Base-by-base conservation (phyloP, 2,113 vertebrate genomes). In the Muscicapa adusta region DNA sequence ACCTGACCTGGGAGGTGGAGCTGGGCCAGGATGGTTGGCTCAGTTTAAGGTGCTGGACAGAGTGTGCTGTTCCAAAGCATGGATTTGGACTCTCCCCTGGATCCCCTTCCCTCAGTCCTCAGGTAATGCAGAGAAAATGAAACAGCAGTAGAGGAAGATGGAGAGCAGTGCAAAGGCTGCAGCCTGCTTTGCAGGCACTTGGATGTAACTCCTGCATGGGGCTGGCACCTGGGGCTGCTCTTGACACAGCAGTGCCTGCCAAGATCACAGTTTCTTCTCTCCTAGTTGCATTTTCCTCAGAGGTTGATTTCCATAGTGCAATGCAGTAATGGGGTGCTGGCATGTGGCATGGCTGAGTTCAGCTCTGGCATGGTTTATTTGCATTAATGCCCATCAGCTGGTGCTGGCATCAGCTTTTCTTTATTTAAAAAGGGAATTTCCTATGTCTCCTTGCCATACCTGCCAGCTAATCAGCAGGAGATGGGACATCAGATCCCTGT, bases 221-320 rank as follows among this genome's bases (percentile, higher is more conserved):
- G 36, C 48, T 94, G 61, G 76, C 75, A 89, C 73, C 56, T 91
- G 65, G 53, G 66, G 31, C 80, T 89, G 83, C 8, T 3, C 66
- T 86, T 14, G 16, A 8, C 56, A 51, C 31, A 66, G 60, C 42
- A 72, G 50, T 3, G 29, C 74, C 73, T 85, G 87, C 80, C 80
- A 79, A 57, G 74, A 73, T 54, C 38, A 17, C 8, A 36, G 50
- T 43, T 86, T 57, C 68, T 81, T 81, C 68, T 78, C 40, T 77
- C 20, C 54, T 61, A 31, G 65, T 36, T 82, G 45, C 56, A 3
- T 78, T 82, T 54, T 92, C 65, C 74, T 85, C 88, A 50, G 65
- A 89, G 77, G 45, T 34, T 85, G 54, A 91, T 94, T 95, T 97
- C 9, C 84, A 79, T 75, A 78, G 85, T 75, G 57, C 7, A 82